phyloP scores from a whole-genome alignment of 2,888 invertebrate genomes.

The Isoperla grammatica region DNA sequence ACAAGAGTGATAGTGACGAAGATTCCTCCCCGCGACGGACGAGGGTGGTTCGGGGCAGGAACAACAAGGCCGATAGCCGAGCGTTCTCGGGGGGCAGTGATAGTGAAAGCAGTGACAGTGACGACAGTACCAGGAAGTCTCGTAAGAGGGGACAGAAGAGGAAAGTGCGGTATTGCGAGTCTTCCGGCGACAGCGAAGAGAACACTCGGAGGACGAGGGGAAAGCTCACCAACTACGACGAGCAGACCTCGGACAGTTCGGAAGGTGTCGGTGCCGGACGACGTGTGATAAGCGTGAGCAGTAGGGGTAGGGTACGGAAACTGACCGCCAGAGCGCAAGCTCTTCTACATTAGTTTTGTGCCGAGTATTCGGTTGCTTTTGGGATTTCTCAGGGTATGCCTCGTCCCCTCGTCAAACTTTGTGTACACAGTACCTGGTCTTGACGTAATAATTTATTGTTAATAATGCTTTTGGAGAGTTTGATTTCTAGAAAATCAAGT shows the following conservation, averaged over 20 bases:
- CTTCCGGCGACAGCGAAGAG: conserved; percentile 13
- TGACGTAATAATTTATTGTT: no score
- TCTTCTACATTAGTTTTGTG: conserved; percentile 41
- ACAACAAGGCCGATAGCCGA: no score
- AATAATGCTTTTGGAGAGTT: no score
- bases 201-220: conserved; percentile 26
- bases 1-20: no score
- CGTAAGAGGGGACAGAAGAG: neutral
- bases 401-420: no score
- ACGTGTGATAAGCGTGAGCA: conserved; percentile 58
- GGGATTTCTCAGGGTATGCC: no score
- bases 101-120: neutral
- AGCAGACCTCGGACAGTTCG: conserved; percentile 30
- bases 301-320: conserved; percentile 77
- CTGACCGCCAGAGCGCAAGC: conserved; percentile 74
- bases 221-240: conserved; percentile 34
- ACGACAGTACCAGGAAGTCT: neutral
- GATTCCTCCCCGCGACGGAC: no score
- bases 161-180: conserved; percentile 9
- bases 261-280: conserved; percentile 30
- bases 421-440: no score
- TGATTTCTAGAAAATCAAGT: no score
- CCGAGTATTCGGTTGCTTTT: no score
- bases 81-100: conserved; percentile 14
- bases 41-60: no score